These are phyloP conservation scores for Diplodus puntazzo DNA, from an alignment of 2,797 vertebrate species.

Conservation along the genomic window DNA sequence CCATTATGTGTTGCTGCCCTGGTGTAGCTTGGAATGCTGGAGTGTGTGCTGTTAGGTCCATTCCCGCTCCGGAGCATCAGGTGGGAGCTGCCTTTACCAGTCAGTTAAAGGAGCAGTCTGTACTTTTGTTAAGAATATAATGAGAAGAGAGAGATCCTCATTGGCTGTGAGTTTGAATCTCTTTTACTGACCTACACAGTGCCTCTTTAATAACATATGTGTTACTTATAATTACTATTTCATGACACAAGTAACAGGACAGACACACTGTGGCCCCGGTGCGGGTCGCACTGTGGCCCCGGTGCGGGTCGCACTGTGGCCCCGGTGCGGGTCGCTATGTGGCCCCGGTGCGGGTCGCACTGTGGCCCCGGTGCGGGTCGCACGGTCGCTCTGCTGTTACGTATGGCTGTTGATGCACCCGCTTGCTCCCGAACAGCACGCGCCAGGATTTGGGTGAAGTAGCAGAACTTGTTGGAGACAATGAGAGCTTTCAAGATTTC, in stretches of 20 bases:
- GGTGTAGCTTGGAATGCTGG: not conserved
- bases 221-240: not conserved
- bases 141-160: too few relatives aligned
- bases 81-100: not conserved
- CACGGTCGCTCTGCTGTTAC: not conserved
- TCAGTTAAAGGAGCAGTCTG: too few relatives aligned
- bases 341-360: too few relatives aligned
- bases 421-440: not conserved
- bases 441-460: slow-evolving; percentile 1
- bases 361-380: too few relatives aligned
- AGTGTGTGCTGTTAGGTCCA: not conserved
- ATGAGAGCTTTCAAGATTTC: not conserved
- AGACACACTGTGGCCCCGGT: too few relatives aligned
- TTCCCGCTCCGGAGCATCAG: not conserved
- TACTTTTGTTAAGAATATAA: too few relatives aligned
- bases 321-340: too few relatives aligned
- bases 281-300: too few relatives aligned
- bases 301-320: too few relatives aligned
- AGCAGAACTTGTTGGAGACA: slow-evolving; percentile 5
- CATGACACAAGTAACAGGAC: not conserved
- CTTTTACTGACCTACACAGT: too few relatives aligned
- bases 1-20: not conserved
- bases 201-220: too few relatives aligned
- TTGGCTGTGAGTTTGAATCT: too few relatives aligned
- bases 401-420: not conserved